Percentiles rank a stretch among this genome's conserved stretches.
Evolutionary conservation across 2,113 vertebrate genomes (phyloP).

Genomic region (Corythornis cristatus): DNA sequence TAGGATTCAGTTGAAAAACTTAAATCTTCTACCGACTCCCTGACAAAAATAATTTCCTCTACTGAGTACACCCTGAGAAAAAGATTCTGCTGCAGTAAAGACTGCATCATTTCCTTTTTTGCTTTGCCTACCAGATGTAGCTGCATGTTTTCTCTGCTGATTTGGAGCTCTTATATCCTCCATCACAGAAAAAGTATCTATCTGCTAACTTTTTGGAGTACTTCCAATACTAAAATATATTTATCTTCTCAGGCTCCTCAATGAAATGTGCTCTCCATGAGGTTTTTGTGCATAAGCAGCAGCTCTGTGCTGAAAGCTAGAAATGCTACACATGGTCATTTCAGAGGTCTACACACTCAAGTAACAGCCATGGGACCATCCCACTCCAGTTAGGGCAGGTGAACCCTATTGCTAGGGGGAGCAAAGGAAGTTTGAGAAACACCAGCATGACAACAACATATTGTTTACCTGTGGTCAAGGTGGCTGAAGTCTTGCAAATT

Average conservation of each 20-base stretch:
- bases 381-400: neutral
- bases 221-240: constrained; percentile 23
- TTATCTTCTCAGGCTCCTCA: neutral
- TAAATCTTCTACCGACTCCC: constrained; percentile 7
- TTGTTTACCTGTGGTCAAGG: constrained; percentile 90
- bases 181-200: neutral
- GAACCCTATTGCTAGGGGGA: neutral
- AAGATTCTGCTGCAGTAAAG: neutral
- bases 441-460: neutral
- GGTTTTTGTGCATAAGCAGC: neutral
- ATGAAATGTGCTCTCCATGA: neutral
- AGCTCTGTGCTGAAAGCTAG: neutral
- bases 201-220: constrained; percentile 3
- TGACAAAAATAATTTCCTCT: constrained; percentile 27
- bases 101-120: neutral
- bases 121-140: constrained; percentile 27
- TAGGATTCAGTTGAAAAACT: constrained; percentile 19
- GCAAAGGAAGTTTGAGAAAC: neutral
- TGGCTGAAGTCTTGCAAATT: constrained; percentile 98
- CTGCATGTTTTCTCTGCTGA: constrained; percentile 11
- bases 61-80: neutral
- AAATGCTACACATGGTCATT: neutral
- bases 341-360: neutral
- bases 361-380: neutral
- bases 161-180: neutral